Evolutionary conservation across 2,888 invertebrate genomes (phyloP).

Genomic region (Chydorus sphaericus): DNA sequence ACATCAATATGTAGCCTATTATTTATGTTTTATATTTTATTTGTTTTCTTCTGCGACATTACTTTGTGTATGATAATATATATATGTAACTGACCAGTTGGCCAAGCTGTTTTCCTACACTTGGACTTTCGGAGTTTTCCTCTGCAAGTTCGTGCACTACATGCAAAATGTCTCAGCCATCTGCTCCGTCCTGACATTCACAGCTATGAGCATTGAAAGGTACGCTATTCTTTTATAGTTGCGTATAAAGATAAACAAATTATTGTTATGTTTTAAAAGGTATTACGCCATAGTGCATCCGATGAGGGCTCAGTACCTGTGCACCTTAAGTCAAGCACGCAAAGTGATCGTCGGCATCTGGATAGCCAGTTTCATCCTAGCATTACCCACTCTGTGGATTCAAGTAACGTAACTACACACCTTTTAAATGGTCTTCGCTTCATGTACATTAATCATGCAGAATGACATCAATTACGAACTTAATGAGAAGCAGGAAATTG

Average conservation of each 20-base stretch:
- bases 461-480: too few relatives aligned
- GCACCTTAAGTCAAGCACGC: conserved; percentile 49
- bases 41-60: too few relatives aligned
- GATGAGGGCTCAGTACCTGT: conserved; percentile 49
- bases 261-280: too few relatives aligned
- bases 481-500: too few relatives aligned
- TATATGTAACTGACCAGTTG: too few relatives aligned
- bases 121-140: conserved; percentile 48
- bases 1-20: too few relatives aligned
- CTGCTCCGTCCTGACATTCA: conserved; percentile 53
- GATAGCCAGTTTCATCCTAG: conserved; percentile 42
- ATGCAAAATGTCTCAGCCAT: conserved; percentile 54
- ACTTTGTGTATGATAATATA: too few relatives aligned
- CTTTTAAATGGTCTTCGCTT: too few relatives aligned
- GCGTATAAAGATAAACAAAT: too few relatives aligned
- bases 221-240: too few relatives aligned
- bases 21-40: too few relatives aligned
- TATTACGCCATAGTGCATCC: conserved; percentile 56
- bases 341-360: conserved; percentile 44
- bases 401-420: conserved; percentile 34
- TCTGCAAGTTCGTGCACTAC: conserved; percentile 53
- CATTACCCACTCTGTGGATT: conserved; percentile 42
- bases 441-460: too few relatives aligned
- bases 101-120: conserved; percentile 50
- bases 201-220: conserved; percentile 57